Base-by-base conservation (phyloP, 2,797 vertebrate species). In the Urosaurus nigricauda region DNA sequence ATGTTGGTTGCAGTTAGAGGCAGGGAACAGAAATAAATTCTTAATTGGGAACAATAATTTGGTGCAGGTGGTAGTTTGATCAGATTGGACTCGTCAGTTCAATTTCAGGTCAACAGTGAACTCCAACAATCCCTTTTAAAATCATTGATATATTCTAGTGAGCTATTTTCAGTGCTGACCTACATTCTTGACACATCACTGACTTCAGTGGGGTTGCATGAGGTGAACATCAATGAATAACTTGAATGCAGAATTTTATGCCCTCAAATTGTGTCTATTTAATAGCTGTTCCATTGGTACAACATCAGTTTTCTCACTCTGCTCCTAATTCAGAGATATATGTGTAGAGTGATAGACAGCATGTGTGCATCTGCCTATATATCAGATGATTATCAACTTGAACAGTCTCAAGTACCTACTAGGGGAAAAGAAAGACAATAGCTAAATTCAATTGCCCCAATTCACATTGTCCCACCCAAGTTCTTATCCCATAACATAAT, bases 1-100 rank as follows among this genome's bases (percentile, higher is more conserved):
- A 56, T 53, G 0, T 74, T 88, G 68, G 53, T 87, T 89, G 79
- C 91, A 81, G 83, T 92, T 86, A 63, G 53, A 19, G 37, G 68
- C 35, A 73, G 51, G 89, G 79, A 70, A 89, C 87, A 87, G 86
- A 4, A 92, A 88, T 86, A 94, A 91, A 91, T 53, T 60, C 89
- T 85, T 92, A 93, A 95, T 88, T 93, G 92, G 88, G 92, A 94
- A 90, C 85, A 80, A 43, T 88, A 83, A 90, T 74, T 78, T 88
- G 82, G 51, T 89, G 24, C 2, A 53, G 32, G 19, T 78, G 32
- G n/a, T 92, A 29, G 87, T 0, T 0, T 88, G 89, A 84, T 90
- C 90, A 90, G 87, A 92, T 14, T 85, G 40, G 77, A 65, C 32
- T 32, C 32, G 74, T 80, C n/a, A 80, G 90, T 85, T 37, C 0